Base-by-base conservation (phyloP, 1,140 invertebrate genomes). In the Fopius arisanus region DNA sequence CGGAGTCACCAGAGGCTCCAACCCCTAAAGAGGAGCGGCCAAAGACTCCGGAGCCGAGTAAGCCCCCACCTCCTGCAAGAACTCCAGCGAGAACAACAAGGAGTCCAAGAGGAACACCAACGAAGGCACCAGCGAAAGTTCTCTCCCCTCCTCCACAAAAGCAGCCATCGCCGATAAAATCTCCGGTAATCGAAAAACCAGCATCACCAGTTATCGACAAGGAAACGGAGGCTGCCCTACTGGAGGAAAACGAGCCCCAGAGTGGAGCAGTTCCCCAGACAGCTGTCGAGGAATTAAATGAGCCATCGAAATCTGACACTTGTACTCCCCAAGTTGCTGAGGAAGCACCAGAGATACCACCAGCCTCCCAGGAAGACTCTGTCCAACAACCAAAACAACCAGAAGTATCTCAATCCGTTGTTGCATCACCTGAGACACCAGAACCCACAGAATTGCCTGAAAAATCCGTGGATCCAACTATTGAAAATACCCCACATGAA, bases 41-140 rank as follows among this genome's bases (percentile, higher is more conserved):
- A 63, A 67, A 82, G 81, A 79, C 79, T 19, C 80, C 79, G 14
- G 84, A 86, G 40, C 75, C 79, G 23, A 31, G 23, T 5, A 73
- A 73, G 29, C 26, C 48, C n/a, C 21, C 67, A 26, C 74, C 73
- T 12, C 73, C 78, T 1, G 80, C 81, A 0, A 81, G 80, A 74
- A 86, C 85, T 4, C 80, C 86, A 26, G 82, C 80, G 26, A 80
- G 85, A 81, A 70, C 84, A 1, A 82, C 85, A 0, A 82, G 85
- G 31, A 82, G 79, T 65, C 75, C 79, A 0, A 74, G 82, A 0
- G 73, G 80, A 54, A 72, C 77, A 0, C 71, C 71, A 4, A 23
- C 65, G 1, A 37, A 66, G 23, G 28, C 28, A 3, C 54, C 66
- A 33, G 43, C 74, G 12, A 78, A 74, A 37, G 43, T 21, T 5